phyloP scores from a whole-genome alignment of 1,140 invertebrate species.

The Pseudomyrmex gracilis region DNA sequence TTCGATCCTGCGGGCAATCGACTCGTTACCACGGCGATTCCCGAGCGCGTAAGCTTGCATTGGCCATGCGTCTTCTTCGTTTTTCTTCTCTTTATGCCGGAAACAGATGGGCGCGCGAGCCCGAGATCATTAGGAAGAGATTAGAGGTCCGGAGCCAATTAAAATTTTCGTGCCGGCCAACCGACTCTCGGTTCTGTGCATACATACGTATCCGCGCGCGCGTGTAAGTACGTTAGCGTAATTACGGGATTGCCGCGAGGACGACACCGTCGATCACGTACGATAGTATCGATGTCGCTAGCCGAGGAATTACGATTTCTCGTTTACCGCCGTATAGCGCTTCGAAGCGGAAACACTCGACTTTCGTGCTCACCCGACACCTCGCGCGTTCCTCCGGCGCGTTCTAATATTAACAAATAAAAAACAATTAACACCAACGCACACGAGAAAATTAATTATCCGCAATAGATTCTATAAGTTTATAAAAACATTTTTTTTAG shows the following conservation, averaged over 20 bases:
- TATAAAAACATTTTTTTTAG: too few relatives aligned
- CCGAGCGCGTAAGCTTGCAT: slow-evolving; percentile 29
- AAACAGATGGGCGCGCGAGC: slow-evolving; percentile 71
- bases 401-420: background rate
- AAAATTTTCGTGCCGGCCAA: slow-evolving; percentile 72
- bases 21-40: slow-evolving; percentile 18
- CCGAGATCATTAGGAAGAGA: slow-evolving; percentile 76
- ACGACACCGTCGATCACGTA: slow-evolving; percentile 60
- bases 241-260: slow-evolving; percentile 60
- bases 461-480: too few relatives aligned
- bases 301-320: slow-evolving; percentile 61
- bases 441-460: background rate
- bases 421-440: slow-evolving; percentile 24
- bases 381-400: background rate
- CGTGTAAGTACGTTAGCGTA: slow-evolving; percentile 57
- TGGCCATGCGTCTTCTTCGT: slow-evolving; percentile 25
- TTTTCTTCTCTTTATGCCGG: slow-evolving; percentile 64
- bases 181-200: slow-evolving; percentile 44
- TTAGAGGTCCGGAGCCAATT: slow-evolving; percentile 73
- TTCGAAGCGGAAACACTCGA: slow-evolving; percentile 32
- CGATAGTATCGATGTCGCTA: slow-evolving; percentile 62
- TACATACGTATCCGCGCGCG: background rate
- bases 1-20: slow-evolving; percentile 18
- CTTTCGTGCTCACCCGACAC: slow-evolving; percentile 38
- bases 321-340: slow-evolving; percentile 19